Conservation (phyloP, 2,888 invertebrate species). For the Syrphus vitripennis region DNA sequence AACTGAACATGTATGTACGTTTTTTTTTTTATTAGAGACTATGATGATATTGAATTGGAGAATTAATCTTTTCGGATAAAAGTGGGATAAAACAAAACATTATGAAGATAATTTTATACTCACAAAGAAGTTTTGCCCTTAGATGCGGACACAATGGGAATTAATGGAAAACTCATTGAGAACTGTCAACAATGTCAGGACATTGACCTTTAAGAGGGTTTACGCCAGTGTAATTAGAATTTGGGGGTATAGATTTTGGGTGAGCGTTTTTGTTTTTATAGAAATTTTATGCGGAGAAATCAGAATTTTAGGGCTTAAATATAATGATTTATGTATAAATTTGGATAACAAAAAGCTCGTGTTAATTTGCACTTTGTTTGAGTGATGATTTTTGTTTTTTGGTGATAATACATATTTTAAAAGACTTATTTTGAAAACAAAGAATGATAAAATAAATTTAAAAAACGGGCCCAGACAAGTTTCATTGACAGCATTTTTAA, state of each 20-base stretch:
- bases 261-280: neutral
- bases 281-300: neutral
- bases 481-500: too few species aligned
- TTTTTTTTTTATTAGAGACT: neutral
- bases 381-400: too few species aligned
- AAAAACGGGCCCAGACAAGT: too few species aligned
- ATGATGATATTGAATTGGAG: slow-evolving; percentile 3
- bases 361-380: too few species aligned
- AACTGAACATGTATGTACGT: neutral
- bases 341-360: too few species aligned
- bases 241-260: neutral
- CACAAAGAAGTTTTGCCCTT: neutral
- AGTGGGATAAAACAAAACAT: neutral
- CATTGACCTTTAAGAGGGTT: neutral
- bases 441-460: too few species aligned
- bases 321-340: too few species aligned
- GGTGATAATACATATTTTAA: too few species aligned
- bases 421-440: too few species aligned
- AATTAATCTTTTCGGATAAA: slow-evolving; percentile 10
- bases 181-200: slow-evolving; percentile 10
- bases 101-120: neutral
- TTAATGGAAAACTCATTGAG: neutral
- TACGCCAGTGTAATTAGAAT: neutral
- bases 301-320: too few species aligned
- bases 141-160: neutral